phyloP scores from a whole-genome alignment of 2,113 vertebrate species.

The Leuciscus idus region DNA sequence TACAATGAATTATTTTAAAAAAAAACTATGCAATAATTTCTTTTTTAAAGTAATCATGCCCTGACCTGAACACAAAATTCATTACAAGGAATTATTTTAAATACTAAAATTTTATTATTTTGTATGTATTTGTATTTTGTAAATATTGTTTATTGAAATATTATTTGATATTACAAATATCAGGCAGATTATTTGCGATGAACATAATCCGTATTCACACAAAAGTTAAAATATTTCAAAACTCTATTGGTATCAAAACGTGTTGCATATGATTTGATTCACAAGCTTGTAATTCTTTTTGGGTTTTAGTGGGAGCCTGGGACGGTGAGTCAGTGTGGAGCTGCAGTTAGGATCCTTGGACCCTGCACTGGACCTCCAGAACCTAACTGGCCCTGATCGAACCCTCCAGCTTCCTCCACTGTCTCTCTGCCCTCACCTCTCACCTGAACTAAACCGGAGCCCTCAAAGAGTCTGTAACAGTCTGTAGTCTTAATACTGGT shows the following conservation, averaged over 20 bases:
- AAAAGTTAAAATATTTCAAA: neutral
- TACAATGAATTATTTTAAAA: neutral
- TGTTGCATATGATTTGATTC: neutral
- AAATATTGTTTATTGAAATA: neutral
- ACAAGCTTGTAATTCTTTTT: neutral
- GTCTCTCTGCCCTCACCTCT: constrained; percentile 17
- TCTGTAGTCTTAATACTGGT: constrained; percentile 36
- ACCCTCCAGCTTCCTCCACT: constrained; percentile 46
- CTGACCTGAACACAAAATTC: neutral
- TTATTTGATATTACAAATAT: neutral
- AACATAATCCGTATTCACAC: neutral
- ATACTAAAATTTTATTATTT: neutral
- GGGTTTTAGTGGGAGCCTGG: constrained; percentile 50
- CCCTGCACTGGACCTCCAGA: constrained; percentile 41
- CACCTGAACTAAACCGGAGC: constrained; percentile 35
- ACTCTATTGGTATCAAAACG: neutral
- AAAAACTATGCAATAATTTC: too few relatives aligned
- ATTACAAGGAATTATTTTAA: neutral
- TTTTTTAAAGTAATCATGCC: neutral
- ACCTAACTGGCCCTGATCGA: constrained; percentile 44
- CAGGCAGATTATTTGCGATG: neutral
- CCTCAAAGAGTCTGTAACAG: constrained; percentile 37
- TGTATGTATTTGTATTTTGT: too few relatives aligned
- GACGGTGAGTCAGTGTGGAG: constrained; percentile 52
- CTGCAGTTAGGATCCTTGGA: constrained; percentile 41